These are phyloP conservation scores for Drosophila pseudotalamancana DNA, from an alignment of 2,888 invertebrate genomes.

Conservation along the genomic window DNA sequence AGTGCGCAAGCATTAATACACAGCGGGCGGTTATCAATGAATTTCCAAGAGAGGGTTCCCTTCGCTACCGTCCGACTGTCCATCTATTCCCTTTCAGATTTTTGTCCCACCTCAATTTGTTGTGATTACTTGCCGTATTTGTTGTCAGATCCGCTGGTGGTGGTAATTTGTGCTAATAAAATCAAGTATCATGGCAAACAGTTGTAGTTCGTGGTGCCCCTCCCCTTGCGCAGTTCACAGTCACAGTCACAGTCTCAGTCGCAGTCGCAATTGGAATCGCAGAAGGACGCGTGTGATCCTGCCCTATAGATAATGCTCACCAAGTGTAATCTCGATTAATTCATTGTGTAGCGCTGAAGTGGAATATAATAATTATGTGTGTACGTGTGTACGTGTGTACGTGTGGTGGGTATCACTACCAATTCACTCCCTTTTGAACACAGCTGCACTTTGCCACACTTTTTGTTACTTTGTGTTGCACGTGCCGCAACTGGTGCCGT, in stretches of 20 bases:
- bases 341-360: conserved; percentile 75
- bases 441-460: conserved; percentile 76
- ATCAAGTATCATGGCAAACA: conserved; percentile 78
- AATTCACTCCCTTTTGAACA: conserved; percentile 25
- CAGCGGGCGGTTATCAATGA: conserved; percentile 81
- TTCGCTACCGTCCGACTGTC: conserved; percentile 17
- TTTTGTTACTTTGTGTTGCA: conserved; percentile 69
- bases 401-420: conserved; percentile 44
- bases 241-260: not conserved
- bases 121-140: conserved; percentile 69
- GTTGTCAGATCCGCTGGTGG: conserved; percentile 60
- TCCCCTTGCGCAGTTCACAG: not conserved
- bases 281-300: conserved; percentile 59
- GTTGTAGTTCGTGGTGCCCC: conserved; percentile 15
- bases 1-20: conserved; percentile 43
- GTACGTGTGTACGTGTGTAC: conserved; percentile 34
- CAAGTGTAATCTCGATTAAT: conserved; percentile 78
- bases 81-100: not conserved
- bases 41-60: conserved; percentile 54
- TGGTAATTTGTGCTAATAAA: conserved; percentile 81
- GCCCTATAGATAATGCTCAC: conserved; percentile 62
- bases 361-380: conserved; percentile 81
- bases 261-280: not conserved
- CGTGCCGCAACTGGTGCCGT: conserved; percentile 63
- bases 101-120: conserved; percentile 69